Base-by-base conservation (phyloP, 2,888 invertebrate species). In the Xylota sylvarum region DNA sequence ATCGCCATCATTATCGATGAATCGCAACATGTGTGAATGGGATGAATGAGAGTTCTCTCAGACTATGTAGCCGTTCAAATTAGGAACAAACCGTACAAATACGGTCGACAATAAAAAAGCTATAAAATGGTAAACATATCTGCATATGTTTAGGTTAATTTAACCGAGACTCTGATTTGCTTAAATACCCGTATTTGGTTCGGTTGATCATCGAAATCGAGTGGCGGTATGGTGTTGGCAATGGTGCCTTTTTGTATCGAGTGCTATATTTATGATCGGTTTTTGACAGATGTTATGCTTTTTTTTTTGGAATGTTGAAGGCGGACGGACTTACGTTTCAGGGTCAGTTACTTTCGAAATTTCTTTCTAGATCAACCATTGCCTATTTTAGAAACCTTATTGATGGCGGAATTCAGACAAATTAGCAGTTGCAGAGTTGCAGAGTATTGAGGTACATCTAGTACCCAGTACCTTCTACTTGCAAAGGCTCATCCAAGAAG, bases 31-130 rank as follows among this genome's bases (percentile, higher is more conserved):
- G 62, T 62, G 55, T 79, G 70, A 79, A 79, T 55, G 55, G 52
- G 50, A 52, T 77, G 58, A 65, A 64, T 65, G 76, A 46, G 65
- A 46, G 48, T 27, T 65, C 12, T 40, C 30, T 37, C 7, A 4
- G 5, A 58, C 19, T 48, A 23, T 23, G 23, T 23, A 12, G 23
- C 58, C 37, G 17, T 37, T 50, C 79, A 30, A 79, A 79, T 79
- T 79, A 70, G 79, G 55, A 64, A 37, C 70, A 46, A 46, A 48
- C 62, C 64, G 65, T 76, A 65, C 76, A 56, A 65, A 76, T 65
- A 65, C 43, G 64, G 46, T 60, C 17, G n/a, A 43, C 46, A 14
- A 46, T 76, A 65, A 56, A 48, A 60, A 65, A 35, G 17, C 70
- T 0, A 64, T 27, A 55, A 56, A 65, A 48, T 10, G 3, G 17